Evolutionary conservation across 1,140 invertebrate species (phyloP).

Genomic region (Ruditapes philippinarum): DNA sequence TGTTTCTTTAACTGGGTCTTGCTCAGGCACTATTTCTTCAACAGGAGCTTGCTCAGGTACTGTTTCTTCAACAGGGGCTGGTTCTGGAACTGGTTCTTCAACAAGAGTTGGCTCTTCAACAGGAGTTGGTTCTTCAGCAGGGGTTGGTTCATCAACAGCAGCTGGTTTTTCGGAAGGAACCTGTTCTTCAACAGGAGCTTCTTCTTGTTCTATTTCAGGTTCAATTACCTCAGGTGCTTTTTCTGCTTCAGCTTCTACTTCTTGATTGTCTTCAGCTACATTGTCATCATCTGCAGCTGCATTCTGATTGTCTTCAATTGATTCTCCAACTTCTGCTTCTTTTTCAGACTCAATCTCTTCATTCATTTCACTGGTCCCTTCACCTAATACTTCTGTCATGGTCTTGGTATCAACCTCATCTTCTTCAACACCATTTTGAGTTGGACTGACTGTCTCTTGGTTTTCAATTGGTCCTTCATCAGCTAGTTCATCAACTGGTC

Average conservation of each 20-base stretch:
- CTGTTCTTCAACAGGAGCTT: not conserved
- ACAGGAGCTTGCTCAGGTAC: constrained; percentile 34
- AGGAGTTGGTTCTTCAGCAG: not conserved
- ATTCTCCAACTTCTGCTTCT: not conserved
- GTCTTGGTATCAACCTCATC: not conserved
- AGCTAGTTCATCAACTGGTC: constrained; percentile 14
- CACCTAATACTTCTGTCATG: not conserved
- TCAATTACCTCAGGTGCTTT: not conserved
- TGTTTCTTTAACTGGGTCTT: not conserved
- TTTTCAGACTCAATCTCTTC: not conserved
- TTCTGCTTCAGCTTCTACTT: not conserved
- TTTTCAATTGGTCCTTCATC: not conserved
- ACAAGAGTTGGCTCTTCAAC: not conserved
- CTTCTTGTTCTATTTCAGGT: not conserved
- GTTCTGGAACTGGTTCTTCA: not conserved
- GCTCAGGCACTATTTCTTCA: not conserved
- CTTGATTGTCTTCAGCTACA: not conserved
- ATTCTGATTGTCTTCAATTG: not conserved
- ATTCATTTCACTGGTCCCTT: constrained; percentile 33
- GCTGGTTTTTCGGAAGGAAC: not conserved
- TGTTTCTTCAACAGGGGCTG: not conserved
- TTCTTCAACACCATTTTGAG: constrained; percentile 12
- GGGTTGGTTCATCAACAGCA: not conserved
- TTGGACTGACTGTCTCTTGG: not conserved
- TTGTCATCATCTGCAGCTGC: not conserved